phyloP scores from a whole-genome alignment of 2,797 vertebrate genomes.

The Champsocephalus esox region DNA sequence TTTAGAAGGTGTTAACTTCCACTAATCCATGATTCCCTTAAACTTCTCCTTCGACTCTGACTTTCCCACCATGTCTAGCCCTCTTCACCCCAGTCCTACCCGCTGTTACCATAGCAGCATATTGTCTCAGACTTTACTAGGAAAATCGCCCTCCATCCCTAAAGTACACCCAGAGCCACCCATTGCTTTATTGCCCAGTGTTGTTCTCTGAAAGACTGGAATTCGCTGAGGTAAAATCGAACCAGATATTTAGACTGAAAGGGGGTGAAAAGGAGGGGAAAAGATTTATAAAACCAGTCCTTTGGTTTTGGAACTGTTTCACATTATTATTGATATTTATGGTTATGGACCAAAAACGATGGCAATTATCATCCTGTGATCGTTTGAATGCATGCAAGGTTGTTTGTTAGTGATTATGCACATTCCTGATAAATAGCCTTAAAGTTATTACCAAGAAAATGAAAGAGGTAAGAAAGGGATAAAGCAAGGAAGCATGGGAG shows the following conservation, averaged over 20 bases:
- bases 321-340: slow-evolving; percentile 46
- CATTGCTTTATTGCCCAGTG: slow-evolving; percentile 76
- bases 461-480: slow-evolving; percentile 28
- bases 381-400: slow-evolving; percentile 15
- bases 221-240: slow-evolving; percentile 77
- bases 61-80: slow-evolving; percentile 50
- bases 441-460: slow-evolving; percentile 38
- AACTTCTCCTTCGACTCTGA: neutral
- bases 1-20: neutral
- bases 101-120: slow-evolving; percentile 58
- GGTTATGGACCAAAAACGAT: slow-evolving; percentile 30
- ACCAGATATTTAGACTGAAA: slow-evolving; percentile 71
- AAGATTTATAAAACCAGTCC: slow-evolving; percentile 25
- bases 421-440: slow-evolving; percentile 21
- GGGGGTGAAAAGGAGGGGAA: slow-evolving; percentile 14
- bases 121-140: slow-evolving; percentile 47
- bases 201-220: slow-evolving; percentile 74
- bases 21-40: slow-evolving; percentile 2
- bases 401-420: slow-evolving; percentile 31
- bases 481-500: slow-evolving; percentile 24
- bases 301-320: slow-evolving; percentile 43
- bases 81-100: slow-evolving; percentile 40
- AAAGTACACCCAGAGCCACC: slow-evolving; percentile 63
- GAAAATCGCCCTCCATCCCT: slow-evolving; percentile 40
- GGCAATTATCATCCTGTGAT: slow-evolving; percentile 36